phyloP scores from a whole-genome alignment of 2,888 invertebrate species.

The Himalopsyche anomala region DNA sequence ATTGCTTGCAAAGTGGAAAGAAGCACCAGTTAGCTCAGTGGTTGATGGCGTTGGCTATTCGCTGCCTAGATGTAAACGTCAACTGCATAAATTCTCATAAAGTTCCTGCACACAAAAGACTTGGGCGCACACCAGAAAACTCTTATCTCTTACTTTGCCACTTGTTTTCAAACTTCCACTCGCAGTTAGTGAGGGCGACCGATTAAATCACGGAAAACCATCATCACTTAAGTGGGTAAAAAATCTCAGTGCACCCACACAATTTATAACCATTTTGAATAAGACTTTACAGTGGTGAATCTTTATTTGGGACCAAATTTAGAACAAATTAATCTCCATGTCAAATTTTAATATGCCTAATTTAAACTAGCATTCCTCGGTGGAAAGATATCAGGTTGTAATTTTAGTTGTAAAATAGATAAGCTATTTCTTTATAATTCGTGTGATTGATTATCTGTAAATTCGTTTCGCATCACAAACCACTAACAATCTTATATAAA shows the following conservation, averaged over 20 bases:
- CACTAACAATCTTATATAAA: too few species aligned
- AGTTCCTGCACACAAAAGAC: conserved; percentile 11
- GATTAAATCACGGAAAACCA: not conserved
- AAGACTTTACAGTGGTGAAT: too few species aligned
- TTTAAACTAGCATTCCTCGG: too few species aligned
- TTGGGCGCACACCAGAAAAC: not conserved
- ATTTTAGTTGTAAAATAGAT: too few species aligned
- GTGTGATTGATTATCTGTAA: too few species aligned
- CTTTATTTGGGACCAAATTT: too few species aligned
- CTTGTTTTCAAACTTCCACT: conserved; percentile 8
- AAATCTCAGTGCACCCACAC: not conserved
- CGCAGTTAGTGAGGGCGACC: not conserved
- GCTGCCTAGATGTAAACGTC: not conserved
- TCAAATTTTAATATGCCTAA: too few species aligned
- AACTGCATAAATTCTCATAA: conserved; percentile 34
- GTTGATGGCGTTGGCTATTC: conserved; percentile 2
- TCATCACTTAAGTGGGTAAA: not conserved
- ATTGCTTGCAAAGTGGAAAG: conserved; percentile 15
- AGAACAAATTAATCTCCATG: too few species aligned
- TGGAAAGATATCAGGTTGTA: too few species aligned
- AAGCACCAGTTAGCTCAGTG: not conserved
- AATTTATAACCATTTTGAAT: too few species aligned
- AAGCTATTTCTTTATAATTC: too few species aligned
- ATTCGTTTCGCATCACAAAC: too few species aligned
- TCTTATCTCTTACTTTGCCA: conserved; percentile 17